Evolutionary conservation across 37 sponge, comb jelly and placozoan species (phyloP).

Genomic region (Petrosia ficiformis): DNA sequence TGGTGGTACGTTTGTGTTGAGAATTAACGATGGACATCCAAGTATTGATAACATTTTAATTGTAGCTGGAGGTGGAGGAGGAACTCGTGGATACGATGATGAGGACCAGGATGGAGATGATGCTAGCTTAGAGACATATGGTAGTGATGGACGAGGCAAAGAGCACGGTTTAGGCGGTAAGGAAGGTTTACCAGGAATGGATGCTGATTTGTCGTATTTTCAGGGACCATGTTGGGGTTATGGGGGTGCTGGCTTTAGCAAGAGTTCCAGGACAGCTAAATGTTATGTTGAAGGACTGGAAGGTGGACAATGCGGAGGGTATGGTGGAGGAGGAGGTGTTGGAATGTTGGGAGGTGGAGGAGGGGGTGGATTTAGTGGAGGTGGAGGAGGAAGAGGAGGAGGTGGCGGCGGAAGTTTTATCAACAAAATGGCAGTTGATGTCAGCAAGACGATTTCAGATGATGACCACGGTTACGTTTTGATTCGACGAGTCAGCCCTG

Average conservation of each 20-base stretch:
- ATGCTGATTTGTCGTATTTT: slow-evolving; percentile 27
- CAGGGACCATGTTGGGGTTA: slow-evolving; percentile 48
- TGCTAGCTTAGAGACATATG: slow-evolving; percentile 53
- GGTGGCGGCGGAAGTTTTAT: slow-evolving; percentile 75
- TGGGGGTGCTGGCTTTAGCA: slow-evolving; percentile 69
- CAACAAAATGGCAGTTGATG: slow-evolving; percentile 24
- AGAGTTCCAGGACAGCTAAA: slow-evolving; percentile 42
- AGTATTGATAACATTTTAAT: slow-evolving; percentile 46
- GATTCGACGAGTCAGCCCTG: slow-evolving; percentile 10
- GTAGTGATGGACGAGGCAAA: slow-evolving; percentile 31
- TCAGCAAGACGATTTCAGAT: slow-evolving; percentile 29
- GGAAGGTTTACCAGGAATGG: slow-evolving; percentile 54
- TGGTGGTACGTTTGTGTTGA: slow-evolving; percentile 65
- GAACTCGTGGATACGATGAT: slow-evolving; percentile 57
- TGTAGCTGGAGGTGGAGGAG: slow-evolving; percentile 78
- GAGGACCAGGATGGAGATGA: slow-evolving; percentile 57
- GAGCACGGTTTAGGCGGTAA: slow-evolving; percentile 51
- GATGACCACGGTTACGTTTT: slow-evolving; percentile 37
- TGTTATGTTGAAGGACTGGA: slow-evolving; percentile 47
- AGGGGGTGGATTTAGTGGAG: slow-evolving; percentile 19
- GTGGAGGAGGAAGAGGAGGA: slow-evolving; percentile 60
- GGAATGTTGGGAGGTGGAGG: slow-evolving; percentile 42
- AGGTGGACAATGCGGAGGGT: slow-evolving; percentile 71
- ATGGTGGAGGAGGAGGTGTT: slow-evolving; percentile 74
- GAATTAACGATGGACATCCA: neutral